These are phyloP conservation scores for Salvelinus alpinus DNA, from an alignment of 2,113 vertebrate genomes.

Conservation along the genomic window DNA sequence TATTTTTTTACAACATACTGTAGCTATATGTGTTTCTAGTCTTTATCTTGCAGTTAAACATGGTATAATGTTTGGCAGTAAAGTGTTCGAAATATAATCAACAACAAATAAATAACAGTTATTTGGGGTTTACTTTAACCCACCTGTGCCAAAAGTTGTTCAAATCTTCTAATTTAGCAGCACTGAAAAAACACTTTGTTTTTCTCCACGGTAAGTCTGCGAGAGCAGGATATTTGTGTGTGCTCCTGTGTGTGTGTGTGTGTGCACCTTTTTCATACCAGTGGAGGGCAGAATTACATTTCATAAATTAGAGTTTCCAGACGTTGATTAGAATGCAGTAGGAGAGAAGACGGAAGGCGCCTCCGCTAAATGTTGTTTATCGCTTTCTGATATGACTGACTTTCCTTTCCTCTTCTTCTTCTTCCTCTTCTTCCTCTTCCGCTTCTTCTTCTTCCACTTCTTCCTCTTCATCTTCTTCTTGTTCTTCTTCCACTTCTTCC, in stretches of 20 bases:
- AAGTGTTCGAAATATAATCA: slow-evolving; percentile 29
- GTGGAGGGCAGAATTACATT: slow-evolving; percentile 98
- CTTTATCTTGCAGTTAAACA: background rate
- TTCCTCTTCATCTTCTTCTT: too few relatives aligned
- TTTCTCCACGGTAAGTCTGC: slow-evolving; percentile 22
- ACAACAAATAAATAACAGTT: slow-evolving; percentile 53
- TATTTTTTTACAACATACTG: background rate
- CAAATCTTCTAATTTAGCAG: background rate
- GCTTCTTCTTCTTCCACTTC: too few relatives aligned
- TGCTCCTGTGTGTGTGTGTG: slow-evolving; percentile 49
- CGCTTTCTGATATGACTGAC: slow-evolving; percentile 40
- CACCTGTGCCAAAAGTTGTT: slow-evolving; percentile 46
- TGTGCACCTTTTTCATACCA: slow-evolving; percentile 79
- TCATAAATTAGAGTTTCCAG: slow-evolving; percentile 70
- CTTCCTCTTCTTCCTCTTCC: too few relatives aligned
- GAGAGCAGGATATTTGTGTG: slow-evolving; percentile 22
- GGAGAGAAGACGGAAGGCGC: slow-evolving; percentile 11
- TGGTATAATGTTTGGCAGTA: background rate
- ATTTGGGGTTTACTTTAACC: slow-evolving; percentile 46
- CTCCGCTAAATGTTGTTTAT: slow-evolving; percentile 52
- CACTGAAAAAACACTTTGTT: slow-evolving; percentile 24
- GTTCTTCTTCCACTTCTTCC: too few relatives aligned
- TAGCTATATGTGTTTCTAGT: background rate
- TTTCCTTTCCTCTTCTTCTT: slow-evolving; percentile 3
- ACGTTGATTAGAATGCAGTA: slow-evolving; percentile 69